Base-by-base conservation (phyloP, 2,888 invertebrate genomes). In the Lasioglossum calceatum region DNA sequence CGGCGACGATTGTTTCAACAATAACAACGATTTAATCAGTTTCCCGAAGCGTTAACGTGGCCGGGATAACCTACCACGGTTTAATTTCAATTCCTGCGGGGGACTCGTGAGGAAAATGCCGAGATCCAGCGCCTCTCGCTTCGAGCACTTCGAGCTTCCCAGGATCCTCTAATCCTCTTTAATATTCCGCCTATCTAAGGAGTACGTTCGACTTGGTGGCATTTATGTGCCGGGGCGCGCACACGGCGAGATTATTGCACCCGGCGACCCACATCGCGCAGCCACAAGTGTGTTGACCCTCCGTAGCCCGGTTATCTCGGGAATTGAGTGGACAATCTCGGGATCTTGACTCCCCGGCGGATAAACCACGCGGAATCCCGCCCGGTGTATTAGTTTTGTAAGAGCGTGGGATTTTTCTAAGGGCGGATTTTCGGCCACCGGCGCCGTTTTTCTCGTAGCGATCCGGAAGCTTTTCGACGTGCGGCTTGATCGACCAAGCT, bases 201-300 rank as follows among this genome's bases (percentile, higher is more conserved):
- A 70, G 39, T 39, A 58, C 70, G 58, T 64, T 84, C 75, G 82
- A 87, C 79, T 82, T 67, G 42, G 36, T 32, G 5, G 73, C 86
- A 64, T 85, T 87, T 79, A 82, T 87, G 81, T 77, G 81, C 79
- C 47, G 32, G 50, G 27, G 4, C 77, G 84, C 75, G 85, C 75
- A 76, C 71, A 64, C 70, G 36, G 77, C 47, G 50, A 75, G 85
- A 85, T 87, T 87, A 79, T 86, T 77, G 84, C 82, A 70, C 73
- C 54, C 77, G 67, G 42, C 74, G 81, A 75, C 70, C 76, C 74
- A 74, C 77, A 87, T 86, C 61, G 54, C 70, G 44, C 50, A 70
- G 27, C 39, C 75, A 58, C 64, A 82, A 79, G 64, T 76, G 81
- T 86, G 27, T 27, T 78, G 79, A 85, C 42, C 72, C 70, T 23